A percentile compares a stretch with the other conserved stretches of the same genome.
Conservation (phyloP, 2,797 vertebrate genomes). For the Gymnothorax javanicus region DNA sequence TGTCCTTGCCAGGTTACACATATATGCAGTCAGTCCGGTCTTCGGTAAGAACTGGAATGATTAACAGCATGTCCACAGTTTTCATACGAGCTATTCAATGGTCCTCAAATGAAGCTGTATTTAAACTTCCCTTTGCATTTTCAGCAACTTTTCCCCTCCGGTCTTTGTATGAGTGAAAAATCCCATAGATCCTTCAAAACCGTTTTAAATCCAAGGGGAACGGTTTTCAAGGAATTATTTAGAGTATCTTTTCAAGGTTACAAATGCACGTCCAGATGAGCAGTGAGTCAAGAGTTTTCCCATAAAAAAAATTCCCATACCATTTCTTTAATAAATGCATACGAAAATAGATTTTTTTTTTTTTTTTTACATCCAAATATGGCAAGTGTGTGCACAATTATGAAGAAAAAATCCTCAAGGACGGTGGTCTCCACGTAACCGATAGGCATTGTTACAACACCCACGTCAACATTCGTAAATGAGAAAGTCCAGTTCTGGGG, state of each 20-base stretch:
- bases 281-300: slow-evolving; percentile 43
- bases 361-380: slow-evolving; percentile 55
- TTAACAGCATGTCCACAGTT: slow-evolving; percentile 52
- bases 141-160: slow-evolving; percentile 50
- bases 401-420: slow-evolving; percentile 60
- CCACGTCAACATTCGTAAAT: slow-evolving; percentile 52
- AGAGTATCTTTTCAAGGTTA: slow-evolving; percentile 36
- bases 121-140: slow-evolving; percentile 71
- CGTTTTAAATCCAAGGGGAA: slow-evolving; percentile 52
- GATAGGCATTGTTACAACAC: slow-evolving; percentile 43
- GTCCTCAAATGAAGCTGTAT: slow-evolving; percentile 57
- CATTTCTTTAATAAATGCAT: slow-evolving; percentile 68
- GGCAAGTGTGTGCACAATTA: slow-evolving; percentile 54
- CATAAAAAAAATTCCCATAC: slow-evolving; percentile 63
- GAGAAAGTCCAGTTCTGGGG: slow-evolving; percentile 51
- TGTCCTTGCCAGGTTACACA: slow-evolving; percentile 55
- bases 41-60: slow-evolving; percentile 40
- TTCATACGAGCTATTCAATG: slow-evolving; percentile 58
- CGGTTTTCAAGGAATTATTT: slow-evolving; percentile 47
- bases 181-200: slow-evolving; percentile 55
- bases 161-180: slow-evolving; percentile 44
- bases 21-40: slow-evolving; percentile 55
- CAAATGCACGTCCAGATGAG: slow-evolving; percentile 38
- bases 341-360: slow-evolving; percentile 65
- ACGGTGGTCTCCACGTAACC: slow-evolving; percentile 61